Evolutionary conservation across 2,888 invertebrate species (phyloP).

Genomic region (Oscheius sp.): DNA sequence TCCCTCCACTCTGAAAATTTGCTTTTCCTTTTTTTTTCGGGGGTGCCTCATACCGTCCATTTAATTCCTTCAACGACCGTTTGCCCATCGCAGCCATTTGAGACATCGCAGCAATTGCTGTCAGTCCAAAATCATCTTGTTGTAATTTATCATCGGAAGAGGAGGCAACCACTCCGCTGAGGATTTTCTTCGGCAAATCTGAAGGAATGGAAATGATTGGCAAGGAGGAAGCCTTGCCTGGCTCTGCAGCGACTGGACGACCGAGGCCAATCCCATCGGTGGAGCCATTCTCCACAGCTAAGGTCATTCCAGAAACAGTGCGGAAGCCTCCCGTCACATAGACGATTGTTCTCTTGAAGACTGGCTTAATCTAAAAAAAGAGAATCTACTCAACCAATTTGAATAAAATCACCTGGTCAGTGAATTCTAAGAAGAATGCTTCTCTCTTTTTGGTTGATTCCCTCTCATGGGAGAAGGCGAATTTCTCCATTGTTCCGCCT

Average conservation of each 20-base stretch:
- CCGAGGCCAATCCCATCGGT: constrained; percentile 57
- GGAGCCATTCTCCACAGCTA: constrained; percentile 39
- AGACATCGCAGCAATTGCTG: constrained; percentile 4
- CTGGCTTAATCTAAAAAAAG: constrained; percentile 11
- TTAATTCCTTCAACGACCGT: constrained; percentile 33
- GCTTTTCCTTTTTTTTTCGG: too few relatives aligned
- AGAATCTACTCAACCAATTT: neutral
- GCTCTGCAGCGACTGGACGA: constrained; percentile 54
- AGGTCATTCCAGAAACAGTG: constrained; percentile 51
- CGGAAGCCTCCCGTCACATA: constrained; percentile 60
- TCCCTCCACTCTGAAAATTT: neutral
- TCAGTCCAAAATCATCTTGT: neutral
- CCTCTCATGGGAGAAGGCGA: constrained; percentile 44
- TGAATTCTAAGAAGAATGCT: constrained; percentile 58
- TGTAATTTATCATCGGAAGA: neutral
- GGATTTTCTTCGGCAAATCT: constrained; percentile 21
- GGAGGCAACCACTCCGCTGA: neutral
- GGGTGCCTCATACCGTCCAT: neutral
- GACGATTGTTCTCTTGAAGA: constrained; percentile 27
- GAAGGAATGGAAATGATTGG: too few relatives aligned
- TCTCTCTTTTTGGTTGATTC: constrained; percentile 58
- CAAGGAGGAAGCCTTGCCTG: too few relatives aligned
- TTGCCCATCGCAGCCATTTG: constrained; percentile 12
- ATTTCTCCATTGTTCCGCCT: constrained; percentile 58
- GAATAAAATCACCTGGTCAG: constrained; percentile 32